These are phyloP conservation scores for Watsonalla binaria DNA, from an alignment of 2,888 invertebrate species.

Conservation along the genomic window DNA sequence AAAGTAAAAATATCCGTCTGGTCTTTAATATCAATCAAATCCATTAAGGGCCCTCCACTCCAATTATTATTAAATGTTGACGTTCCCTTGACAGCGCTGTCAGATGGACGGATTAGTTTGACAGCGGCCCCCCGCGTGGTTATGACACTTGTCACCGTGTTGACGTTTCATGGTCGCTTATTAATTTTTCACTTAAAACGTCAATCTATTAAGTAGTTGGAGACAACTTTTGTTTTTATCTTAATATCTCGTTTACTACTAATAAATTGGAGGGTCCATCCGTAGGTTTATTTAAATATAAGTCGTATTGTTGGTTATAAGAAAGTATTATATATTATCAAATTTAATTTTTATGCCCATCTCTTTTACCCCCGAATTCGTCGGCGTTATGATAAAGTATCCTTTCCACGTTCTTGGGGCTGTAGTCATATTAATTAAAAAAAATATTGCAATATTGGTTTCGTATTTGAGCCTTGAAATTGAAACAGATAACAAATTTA, in stretches of 20 bases:
- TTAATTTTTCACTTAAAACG: conserved; percentile 18
- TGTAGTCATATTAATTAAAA: too few species aligned
- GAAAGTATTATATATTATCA: too few species aligned
- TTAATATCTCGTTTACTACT: background rate
- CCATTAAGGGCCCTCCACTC: conserved; percentile 36
- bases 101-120: conserved; percentile 50
- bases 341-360: too few species aligned
- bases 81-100: conserved; percentile 50
- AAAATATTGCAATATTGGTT: too few species aligned
- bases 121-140: conserved; percentile 45
- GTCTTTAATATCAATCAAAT: conserved; percentile 33
- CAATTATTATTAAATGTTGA: conserved; percentile 56
- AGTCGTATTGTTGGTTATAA: too few species aligned
- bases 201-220: background rate
- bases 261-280: background rate
- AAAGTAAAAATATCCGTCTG: conserved; percentile 6
- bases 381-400: too few species aligned
- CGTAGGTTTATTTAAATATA: too few species aligned
- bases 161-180: conserved; percentile 35
- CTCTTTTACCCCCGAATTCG: too few species aligned
- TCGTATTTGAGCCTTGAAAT: too few species aligned
- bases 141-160: conserved; percentile 21
- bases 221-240: background rate
- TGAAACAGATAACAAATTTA: too few species aligned
- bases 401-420: too few species aligned